These are phyloP conservation scores for Xestoiulus laeticollis DNA, from an alignment of 2,888 invertebrate species.

Conservation along the genomic window DNA sequence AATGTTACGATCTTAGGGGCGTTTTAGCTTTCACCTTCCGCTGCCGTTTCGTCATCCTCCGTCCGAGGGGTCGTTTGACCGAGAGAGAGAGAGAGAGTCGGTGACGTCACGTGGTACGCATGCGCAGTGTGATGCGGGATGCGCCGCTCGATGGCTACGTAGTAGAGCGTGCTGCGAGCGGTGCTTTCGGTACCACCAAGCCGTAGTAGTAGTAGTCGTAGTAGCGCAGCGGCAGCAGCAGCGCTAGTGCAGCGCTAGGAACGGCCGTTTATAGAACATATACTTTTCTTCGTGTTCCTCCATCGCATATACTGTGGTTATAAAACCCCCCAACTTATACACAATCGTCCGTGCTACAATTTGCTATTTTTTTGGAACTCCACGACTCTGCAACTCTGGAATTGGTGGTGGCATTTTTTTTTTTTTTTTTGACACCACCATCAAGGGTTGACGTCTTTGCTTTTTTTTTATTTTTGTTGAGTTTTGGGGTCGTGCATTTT, in stretches of 20 bases:
- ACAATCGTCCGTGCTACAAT: not conserved
- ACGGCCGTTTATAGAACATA: not conserved
- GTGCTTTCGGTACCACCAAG: not conserved
- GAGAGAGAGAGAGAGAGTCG: not conserved
- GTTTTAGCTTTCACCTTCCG: not conserved
- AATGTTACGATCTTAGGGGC: not conserved
- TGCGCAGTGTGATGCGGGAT: not conserved
- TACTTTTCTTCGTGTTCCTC: not conserved
- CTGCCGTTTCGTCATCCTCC: not conserved
- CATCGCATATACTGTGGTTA: not conserved
- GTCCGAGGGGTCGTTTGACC: not conserved
- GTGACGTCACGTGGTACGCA: not conserved
- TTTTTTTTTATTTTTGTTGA: no score
- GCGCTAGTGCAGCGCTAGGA: not conserved
- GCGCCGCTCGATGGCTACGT: not conserved
- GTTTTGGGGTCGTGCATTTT: no score
- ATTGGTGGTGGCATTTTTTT: no score
- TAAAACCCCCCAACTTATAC: not conserved
- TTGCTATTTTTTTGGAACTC: no score
- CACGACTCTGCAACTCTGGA: no score
- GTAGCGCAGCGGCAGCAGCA: not conserved
- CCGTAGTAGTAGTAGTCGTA: conserved; percentile 19
- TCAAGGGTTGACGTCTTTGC: no score
- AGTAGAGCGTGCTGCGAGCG: not conserved
- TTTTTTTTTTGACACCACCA: no score